Evolutionary conservation across 2,113 vertebrate species (phyloP).

Genomic region (Trematomus loennbergii): DNA sequence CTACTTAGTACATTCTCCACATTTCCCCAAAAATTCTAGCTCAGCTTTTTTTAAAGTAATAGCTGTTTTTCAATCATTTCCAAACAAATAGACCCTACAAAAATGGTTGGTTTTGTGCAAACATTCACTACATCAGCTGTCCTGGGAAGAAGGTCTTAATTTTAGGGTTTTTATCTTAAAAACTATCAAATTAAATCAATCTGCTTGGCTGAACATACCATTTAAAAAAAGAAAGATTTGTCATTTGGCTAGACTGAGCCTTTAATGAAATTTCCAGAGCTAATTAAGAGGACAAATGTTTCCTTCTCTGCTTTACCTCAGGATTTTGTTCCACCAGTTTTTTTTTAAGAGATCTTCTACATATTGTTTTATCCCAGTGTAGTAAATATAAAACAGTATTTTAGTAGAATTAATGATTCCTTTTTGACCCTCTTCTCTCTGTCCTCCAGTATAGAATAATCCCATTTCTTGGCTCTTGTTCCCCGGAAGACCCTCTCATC

Average conservation of each 20-base stretch:
- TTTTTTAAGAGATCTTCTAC: neutral
- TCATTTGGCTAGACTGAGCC: neutral
- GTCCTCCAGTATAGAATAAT: conserved; percentile 68
- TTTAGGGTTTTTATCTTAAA: neutral
- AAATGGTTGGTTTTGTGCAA: neutral
- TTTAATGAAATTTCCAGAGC: neutral
- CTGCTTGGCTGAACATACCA: neutral
- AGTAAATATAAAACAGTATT: conserved; percentile 23
- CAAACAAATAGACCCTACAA: neutral
- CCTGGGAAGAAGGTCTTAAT: neutral
- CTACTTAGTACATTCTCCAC: neutral
- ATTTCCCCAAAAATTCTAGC: neutral
- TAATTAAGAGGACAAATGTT: neutral
- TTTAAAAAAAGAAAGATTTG: no score
- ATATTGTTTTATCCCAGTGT: neutral
- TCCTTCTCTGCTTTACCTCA: neutral
- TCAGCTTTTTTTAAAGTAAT: neutral
- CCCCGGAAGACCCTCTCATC: conserved; percentile 45
- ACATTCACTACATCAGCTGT: neutral
- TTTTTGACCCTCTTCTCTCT: conserved; percentile 4
- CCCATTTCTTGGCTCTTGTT: conserved; percentile 61
- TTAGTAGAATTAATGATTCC: conserved; percentile 46
- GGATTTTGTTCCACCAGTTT: neutral
- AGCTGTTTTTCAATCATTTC: neutral
- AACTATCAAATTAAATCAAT: neutral